Evolutionary conservation across 92 coral and sea anemone genomes (phyloP), one percentile per base, ranked within the genome.

Genomic region (Porites rus): DNA sequence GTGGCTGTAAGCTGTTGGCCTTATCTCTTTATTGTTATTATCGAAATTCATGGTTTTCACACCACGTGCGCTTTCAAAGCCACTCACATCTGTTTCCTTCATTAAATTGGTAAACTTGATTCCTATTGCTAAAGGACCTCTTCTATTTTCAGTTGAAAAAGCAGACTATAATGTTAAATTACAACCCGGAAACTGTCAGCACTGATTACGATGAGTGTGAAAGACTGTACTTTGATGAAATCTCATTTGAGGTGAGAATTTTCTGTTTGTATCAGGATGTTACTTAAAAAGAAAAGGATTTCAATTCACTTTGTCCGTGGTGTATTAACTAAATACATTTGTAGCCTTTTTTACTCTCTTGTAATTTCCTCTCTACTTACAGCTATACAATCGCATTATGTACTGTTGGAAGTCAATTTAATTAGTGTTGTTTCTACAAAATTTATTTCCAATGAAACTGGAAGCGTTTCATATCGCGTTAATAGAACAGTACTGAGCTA

Each of bases 161-260:
- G 71, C 72, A 95, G 82, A 95, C 99, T 6, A 97, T 97, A 3
- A 97, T 97, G 99, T 92, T 97, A 82, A 97, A 97, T 87, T 97
- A 97, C 86, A 97, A 97, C 75, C 99, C 99, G 14, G 99, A 97
- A 88, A 97, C 99, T 8, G 99, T 97, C 82, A 97, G 99, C 63
- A 97, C 99, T 20, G 99, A 97, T 78, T 97, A 97, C 62, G 99
- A 97, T 86, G 98, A 95, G 77, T 97, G 99, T 79, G 99, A 97
- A 67, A 90, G 98, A 50, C 86, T 97, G 75, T 97, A 97, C 88
- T 97, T 97, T 90, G 99, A 97, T 79, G 99, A 97, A 87, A 87
- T 97, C 74, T 97, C 99, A 20, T 97, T 95, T 87, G 99, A 97
- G 99, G 99, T 94, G 69, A 31, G 94, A 38, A 38, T 38, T 38